Evolutionary conservation across 1,140 invertebrate species (phyloP).

Genomic region (Conopomorpha cramerella): DNA sequence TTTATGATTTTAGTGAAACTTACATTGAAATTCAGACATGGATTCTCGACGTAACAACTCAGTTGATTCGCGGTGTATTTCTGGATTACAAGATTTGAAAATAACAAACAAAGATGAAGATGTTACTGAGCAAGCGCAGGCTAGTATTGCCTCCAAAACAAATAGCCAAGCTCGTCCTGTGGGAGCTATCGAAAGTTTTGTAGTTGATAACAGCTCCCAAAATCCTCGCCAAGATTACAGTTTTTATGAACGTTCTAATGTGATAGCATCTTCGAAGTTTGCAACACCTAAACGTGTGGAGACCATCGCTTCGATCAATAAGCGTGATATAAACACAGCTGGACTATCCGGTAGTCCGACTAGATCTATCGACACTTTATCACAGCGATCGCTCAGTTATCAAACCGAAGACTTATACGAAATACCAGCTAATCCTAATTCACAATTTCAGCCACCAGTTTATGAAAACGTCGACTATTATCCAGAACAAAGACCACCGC

Average conservation of each 20-base stretch:
- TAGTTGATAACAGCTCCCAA: constrained; percentile 32
- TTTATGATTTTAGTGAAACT: no score
- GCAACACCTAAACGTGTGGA: constrained; percentile 76
- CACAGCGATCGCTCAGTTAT: constrained; percentile 67
- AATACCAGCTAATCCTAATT: constrained; percentile 38
- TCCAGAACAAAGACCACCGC: constrained; percentile 58
- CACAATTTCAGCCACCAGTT: constrained; percentile 63
- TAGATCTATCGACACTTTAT: constrained; percentile 62
- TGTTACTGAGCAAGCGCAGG: constrained; percentile 52
- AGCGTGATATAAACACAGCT: constrained; percentile 44
- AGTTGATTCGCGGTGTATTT: constrained; percentile 47
- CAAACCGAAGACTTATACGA: constrained; percentile 58
- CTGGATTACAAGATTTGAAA: constrained; percentile 56
- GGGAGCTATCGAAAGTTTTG: constrained; percentile 55
- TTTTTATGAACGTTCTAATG: constrained; percentile 54
- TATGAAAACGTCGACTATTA: constrained; percentile 86
- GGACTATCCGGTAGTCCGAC: constrained; percentile 49
- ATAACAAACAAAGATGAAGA: constrained; percentile 53
- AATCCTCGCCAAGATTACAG: constrained; percentile 49
- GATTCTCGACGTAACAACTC: constrained; percentile 47
- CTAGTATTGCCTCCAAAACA: constrained; percentile 31
- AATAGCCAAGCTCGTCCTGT: constrained; percentile 40
- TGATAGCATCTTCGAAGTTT: constrained; percentile 74
- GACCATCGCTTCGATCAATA: constrained; percentile 61
- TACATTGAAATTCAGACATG: no score